Evolutionary conservation across 2,113 vertebrate genomes (phyloP), one percentile per base, ranked within the genome.

Genomic region (Neoarius graeffei): DNA sequence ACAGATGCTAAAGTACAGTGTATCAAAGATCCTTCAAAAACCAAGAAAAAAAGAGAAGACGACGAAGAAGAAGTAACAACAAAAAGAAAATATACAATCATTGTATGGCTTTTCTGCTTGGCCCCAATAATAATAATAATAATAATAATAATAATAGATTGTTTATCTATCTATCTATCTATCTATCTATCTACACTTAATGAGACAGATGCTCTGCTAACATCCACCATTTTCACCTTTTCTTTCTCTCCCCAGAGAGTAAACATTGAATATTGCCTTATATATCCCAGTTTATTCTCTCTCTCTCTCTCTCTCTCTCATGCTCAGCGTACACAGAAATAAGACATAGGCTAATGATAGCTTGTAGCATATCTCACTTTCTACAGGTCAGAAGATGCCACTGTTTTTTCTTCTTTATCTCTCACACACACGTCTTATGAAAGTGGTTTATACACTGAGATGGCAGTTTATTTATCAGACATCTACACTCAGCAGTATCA

Each of bases 161-260:
- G 30, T 80, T 15, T 80, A 57, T 80, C 76, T 79, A 56, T 57
- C 77, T 80, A 30, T 80, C 76, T 80, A 80, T 80, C 77, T 80
- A 79, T 77, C 48, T 77, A n/a, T 77, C 74, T 48, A 42, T 74
- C 7, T 48, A 74, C 27, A 69, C 5, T 71, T 42, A 71, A 71
- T 35, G 30, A 71, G 27, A 71, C 30, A 35, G 30, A 17, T 30
- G 42, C 15, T 69, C 27, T 71, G 30, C 14, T 71, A 19, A 42
- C 30, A 42, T 17, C 5, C 69, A 71, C 30, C 69, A 71, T 71
- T 71, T 35, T 42, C 69, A 42, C 14, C 15, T 19, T 71, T 71
- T 71, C n/a, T 35, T 71, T 71, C 69, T 30, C 67, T 69, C 27
- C 30, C 30, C 27, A 6, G n/a, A 6, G 66, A 69, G 66, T 54